Conservation (phyloP, 1,140 invertebrate genomes). For the Drosophila pachea region DNA sequence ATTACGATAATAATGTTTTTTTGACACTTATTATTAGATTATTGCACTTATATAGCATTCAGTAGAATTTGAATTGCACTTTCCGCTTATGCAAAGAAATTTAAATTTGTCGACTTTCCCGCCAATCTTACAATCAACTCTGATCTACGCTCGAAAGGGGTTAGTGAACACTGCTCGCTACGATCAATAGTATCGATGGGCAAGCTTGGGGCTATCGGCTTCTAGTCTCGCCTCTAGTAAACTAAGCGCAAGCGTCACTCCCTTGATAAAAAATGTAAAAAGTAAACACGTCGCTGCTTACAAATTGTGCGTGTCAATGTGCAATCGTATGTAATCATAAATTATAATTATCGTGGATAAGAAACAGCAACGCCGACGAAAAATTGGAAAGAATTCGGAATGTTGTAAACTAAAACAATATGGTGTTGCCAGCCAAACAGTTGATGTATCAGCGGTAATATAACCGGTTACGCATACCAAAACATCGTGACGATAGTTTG, state of each 20-base stretch:
- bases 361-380: background rate
- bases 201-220: conserved; percentile 31
- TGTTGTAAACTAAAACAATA: conserved; percentile 22
- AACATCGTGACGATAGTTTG: conserved; percentile 44
- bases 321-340: conserved; percentile 35
- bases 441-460: conserved; percentile 35
- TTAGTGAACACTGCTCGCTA: conserved; percentile 6
- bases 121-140: conserved; percentile 27
- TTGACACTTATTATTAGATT: background rate
- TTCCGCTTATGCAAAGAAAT: background rate
- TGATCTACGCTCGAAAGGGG: background rate
- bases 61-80: no score
- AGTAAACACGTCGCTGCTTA: conserved; percentile 29
- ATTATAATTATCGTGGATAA: conserved; percentile 13
- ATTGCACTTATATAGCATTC: background rate
- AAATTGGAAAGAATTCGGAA: conserved; percentile 10
- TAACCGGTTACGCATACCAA: conserved; percentile 54
- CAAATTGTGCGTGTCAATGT: conserved; percentile 36
- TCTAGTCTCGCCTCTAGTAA: conserved; percentile 17
- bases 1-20: background rate
- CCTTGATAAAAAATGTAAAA: conserved; percentile 44
- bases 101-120: conserved; percentile 11
- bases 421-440: conserved; percentile 28
- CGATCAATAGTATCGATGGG: conserved; percentile 26
- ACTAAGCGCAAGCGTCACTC: conserved; percentile 46